Evolutionary conservation across 2,113 vertebrate genomes (phyloP), one percentile per base, ranked within the genome.

Genomic region (Upupa epops): DNA sequence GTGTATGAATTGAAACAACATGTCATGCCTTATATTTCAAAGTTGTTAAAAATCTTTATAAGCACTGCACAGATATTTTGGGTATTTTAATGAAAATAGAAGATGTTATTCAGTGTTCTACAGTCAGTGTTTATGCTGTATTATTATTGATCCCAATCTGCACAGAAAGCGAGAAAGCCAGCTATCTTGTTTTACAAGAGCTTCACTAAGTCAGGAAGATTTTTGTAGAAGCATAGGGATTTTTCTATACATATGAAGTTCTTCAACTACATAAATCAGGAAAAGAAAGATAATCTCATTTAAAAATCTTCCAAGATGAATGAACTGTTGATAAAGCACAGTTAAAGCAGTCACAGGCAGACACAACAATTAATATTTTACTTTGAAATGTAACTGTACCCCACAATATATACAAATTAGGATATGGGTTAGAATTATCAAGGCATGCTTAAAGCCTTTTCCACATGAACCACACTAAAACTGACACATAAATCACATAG

Each of bases 1-100:
- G 88, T 84, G 91, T 87, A 86, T 36, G 83, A 93, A 88, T 95
- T 95, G 94, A 95, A 96, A 88, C 90, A 94, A 93, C 89, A 71
- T 58, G 85, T 51, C 78, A 91, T 86, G 65, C 76, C 82, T 92
- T 92, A 71, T 83, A 92, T 70, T 92, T 89, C 79, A 82, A 94
- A 91, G 65, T 40, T 11, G 4, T 83, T 91, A 83, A 32, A 89
- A 91, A 79, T 68, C 83, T 95, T 80, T 61, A 85, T 59, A 76
- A 81, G 45, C 19, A 63, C 20, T 73, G 25, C 49, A 91, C 18
- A 74, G 84, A 56, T 89, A 95, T 90, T 89, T 58, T 49, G 45
- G 32, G 69, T 91, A 60, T 81, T 86, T 87, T 66, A 29, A 66
- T 51, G 48, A 85, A 90, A 95, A 90, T 56, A 89, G 86, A 90